Evolutionary conservation across 2,797 vertebrate species (phyloP), one percentile per base, ranked within the genome.

Genomic region (Gymnoscopelus microlampas): DNA sequence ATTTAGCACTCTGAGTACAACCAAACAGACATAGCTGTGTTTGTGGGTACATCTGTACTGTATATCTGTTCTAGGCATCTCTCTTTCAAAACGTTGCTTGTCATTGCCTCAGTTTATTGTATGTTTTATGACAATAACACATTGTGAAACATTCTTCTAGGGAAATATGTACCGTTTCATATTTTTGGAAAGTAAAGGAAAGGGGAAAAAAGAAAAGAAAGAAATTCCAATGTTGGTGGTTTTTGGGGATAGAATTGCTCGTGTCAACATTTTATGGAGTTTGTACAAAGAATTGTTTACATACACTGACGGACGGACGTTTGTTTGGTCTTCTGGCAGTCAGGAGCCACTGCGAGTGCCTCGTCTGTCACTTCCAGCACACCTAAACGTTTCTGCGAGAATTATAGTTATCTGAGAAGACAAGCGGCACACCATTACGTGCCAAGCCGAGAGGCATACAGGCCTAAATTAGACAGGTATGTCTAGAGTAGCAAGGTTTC

Each of bases 181-280:
- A 77, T 78, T 83, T 78, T 71, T 44, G 63, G 48, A 26, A 69
- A 85, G 80, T 83, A 78, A 82, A 85, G 23, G 13, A 47, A 74
- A 80, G 81, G 39, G 7, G 35, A 57, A 68, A 71, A 26, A 62
- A 14, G 5, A 19, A 50, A 49, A 24, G 19, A 29, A 62, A 70
- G 1, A 70, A 77, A 84, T 83, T 81, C 57, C 64, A 74, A 63
- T 35, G 76, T 53, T 65, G 55, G 75, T 74, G 70, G 80, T 82
- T 88, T 88, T 83, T 74, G 77, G 85, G 69, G 64, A 57, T 53
- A 67, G 10, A 79, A 66, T n/a, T 70, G 39, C 64, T 71, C 0
- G 1, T 49, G 66, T 76, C 74, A 76, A 58, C 59, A 64, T 80
- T 79, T 80, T 56, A 53, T n/a, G 61, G 48, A 32, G 32, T 24